Base-by-base conservation (phyloP, 2,113 vertebrate genomes). In the Hipposideros armiger region DNA sequence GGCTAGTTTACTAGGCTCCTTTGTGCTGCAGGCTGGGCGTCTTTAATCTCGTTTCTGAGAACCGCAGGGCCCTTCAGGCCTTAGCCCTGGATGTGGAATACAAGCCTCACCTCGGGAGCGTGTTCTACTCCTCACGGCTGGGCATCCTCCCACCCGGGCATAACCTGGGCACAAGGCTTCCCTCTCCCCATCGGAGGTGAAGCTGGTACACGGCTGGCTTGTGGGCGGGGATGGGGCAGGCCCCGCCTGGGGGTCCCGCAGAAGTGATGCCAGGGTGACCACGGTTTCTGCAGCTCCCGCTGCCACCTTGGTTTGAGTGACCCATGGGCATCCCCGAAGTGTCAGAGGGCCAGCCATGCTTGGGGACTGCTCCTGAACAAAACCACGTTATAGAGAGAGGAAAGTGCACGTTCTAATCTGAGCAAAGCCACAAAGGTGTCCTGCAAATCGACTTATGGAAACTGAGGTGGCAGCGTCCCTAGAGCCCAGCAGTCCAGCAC, bases 401-500 rank as follows among this genome's bases (percentile, higher is more conserved):
- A 4, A 11, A 5, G 45, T 17, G n/a, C n/a, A 4, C 28, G 4
- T 54, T 36, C 8, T 1, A 3, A 1, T 40, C 45, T 7, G 1
- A n/a, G 45, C 1, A 0, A 11, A 28, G 60, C 7, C 30, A 1
- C 14, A 1, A 36, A 2, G 3, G 56, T 0, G 32, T 3, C 13
- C 9, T 13, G 24, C 15, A 30, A 13, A 26, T 2, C 8, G 50
- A 28, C 0, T 3, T 1, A 2, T 8, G 11, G 2, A 3, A 5
- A 4, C n/a, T 19, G 2, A 6, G 2, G 14, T 4, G 24, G 13
- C 20, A 45, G 45, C 42, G 6, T 22, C 52, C n/a, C 9, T 5
- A 2, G 24, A 2, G 32, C 15, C 4, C 13, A 0, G 40, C 3
- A 0, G 2, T 62, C 11, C 0, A 0, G 7, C 47, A 13, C 6